Evolutionary conservation across 2,113 vertebrate species (phyloP).

Genomic region (Ailuropoda melanoleuca): DNA sequence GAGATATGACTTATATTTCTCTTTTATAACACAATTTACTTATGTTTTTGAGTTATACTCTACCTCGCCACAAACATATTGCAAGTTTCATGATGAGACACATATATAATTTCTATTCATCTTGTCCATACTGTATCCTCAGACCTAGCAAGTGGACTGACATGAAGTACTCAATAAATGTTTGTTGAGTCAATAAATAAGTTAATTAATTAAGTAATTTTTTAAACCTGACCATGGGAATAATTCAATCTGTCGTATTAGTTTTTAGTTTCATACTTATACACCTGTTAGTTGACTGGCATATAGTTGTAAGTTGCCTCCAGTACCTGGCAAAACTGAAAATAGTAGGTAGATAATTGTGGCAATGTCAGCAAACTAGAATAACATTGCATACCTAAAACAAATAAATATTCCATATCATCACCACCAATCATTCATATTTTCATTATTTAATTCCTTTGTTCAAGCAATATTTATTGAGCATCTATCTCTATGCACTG

Average conservation of each 20-base stretch:
- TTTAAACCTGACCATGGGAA: neutral
- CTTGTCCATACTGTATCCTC: neutral
- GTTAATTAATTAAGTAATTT: neutral
- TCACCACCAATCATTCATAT: neutral
- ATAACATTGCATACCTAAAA: neutral
- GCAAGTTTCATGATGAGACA: neutral
- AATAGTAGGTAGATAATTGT: neutral
- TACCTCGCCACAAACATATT: neutral
- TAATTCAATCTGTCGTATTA: neutral
- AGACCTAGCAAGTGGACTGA: neutral
- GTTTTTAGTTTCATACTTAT: neutral
- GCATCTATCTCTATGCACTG: neutral
- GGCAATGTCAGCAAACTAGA: neutral
- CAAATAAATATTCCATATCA: neutral
- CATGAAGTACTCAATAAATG: neutral
- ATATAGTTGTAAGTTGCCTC: neutral
- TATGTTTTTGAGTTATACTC: neutral
- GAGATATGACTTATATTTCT: neutral
- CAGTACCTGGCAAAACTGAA: neutral
- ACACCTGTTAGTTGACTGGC: neutral
- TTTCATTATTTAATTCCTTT: neutral
- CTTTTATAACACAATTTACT: neutral
- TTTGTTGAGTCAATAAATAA: neutral
- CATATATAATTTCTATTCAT: neutral
- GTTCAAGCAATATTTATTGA: neutral